Conservation (phyloP, 2,113 vertebrate species). For the pig (Sus scrofa) region DNA sequence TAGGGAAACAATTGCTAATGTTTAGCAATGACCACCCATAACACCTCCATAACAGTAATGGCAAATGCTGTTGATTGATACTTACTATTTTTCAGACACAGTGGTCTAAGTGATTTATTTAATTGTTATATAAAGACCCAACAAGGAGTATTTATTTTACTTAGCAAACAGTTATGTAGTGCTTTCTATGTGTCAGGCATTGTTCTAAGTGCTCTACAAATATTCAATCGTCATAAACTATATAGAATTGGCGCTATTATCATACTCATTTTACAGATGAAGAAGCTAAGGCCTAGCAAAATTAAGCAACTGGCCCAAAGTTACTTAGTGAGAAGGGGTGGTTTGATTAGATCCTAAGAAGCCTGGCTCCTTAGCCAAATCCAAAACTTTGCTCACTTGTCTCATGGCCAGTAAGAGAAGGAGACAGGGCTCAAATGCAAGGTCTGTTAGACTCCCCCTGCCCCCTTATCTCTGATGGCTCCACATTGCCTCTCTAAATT, state of each 20-base stretch:
- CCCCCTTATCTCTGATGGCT: background rate
- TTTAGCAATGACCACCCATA: background rate
- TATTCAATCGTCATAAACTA: background rate
- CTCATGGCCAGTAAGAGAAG: background rate
- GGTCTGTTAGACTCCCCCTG: background rate
- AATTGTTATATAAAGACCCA: background rate
- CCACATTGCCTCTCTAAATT: background rate
- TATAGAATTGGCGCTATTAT: background rate
- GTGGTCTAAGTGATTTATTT: background rate
- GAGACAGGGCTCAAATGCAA: background rate
- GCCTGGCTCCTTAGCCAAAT: background rate
- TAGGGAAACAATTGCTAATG: background rate
- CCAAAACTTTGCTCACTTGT: background rate
- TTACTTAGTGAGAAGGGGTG: background rate
- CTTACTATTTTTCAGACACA: background rate
- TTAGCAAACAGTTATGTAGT: background rate
- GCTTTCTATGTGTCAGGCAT: background rate
- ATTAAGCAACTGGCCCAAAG: background rate
- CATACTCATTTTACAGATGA: background rate
- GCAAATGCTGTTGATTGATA: background rate
- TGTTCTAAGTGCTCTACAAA: background rate
- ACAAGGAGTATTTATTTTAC: constrained; percentile 20
- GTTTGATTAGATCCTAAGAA: background rate
- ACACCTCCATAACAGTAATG: background rate
- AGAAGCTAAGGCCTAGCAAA: background rate